Conservation (phyloP, 1,140 invertebrate genomes). For the Drosophila kanapiae region DNA sequence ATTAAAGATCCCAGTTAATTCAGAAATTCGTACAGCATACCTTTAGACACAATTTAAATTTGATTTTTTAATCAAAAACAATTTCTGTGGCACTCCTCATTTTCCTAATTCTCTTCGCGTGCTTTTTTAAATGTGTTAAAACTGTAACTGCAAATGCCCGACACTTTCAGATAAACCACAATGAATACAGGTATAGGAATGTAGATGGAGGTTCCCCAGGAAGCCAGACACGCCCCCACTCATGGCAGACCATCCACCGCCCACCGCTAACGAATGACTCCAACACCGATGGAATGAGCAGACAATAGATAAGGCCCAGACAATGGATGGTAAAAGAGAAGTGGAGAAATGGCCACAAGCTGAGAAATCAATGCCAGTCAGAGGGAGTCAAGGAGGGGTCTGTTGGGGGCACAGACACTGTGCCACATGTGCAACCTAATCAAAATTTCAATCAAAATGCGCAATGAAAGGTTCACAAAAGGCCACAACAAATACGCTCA, state of each 20-base stretch:
- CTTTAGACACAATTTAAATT: not conserved
- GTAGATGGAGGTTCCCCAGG: not conserved
- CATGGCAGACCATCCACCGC: conserved; percentile 1
- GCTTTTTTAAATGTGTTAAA: conserved; percentile 15
- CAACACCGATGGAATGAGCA: conserved; percentile 23
- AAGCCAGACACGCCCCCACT: conserved; percentile 34
- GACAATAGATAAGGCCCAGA: conserved; percentile 33
- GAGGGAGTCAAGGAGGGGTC: not conserved
- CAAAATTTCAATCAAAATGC: conserved; percentile 78
- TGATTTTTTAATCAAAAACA: not conserved
- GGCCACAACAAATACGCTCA: conserved; percentile 45
- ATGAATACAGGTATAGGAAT: conserved; percentile 11
- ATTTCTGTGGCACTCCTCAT: not conserved
- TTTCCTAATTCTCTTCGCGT: not conserved
- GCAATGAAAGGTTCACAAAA: conserved; percentile 50
- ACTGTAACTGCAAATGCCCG: conserved; percentile 8
- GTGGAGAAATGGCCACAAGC: conserved; percentile 55
- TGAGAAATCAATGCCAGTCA: conserved; percentile 69
- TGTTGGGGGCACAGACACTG: conserved; percentile 45
- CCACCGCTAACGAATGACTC: conserved; percentile 16
- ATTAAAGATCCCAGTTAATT: not conserved
- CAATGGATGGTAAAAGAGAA: conserved; percentile 20
- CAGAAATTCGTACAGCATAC: not conserved
- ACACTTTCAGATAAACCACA: conserved; percentile 23
- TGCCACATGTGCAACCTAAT: conserved; percentile 73